A percentile compares a stretch with the other conserved stretches of the same genome.
Evolutionary conservation across 2,113 vertebrate species (phyloP).

Genomic region (Engystomops pustulosus): DNA sequence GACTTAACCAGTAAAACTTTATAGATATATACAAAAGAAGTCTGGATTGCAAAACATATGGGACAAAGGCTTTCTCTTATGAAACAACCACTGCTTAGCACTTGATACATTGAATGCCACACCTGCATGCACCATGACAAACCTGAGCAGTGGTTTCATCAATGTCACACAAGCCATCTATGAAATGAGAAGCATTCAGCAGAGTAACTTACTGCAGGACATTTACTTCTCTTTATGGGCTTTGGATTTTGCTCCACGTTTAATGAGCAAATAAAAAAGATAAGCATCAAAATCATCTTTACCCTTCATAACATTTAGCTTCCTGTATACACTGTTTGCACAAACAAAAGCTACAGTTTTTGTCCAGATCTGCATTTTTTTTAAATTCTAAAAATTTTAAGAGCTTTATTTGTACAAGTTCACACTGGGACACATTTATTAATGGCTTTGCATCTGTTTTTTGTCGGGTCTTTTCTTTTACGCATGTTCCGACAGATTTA

Average conservation of each 20-base stretch:
- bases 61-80: slow-evolving; percentile 48
- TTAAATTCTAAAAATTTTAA: neutral
- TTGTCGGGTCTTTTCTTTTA: no score
- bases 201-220: slow-evolving; percentile 8
- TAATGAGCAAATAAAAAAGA: slow-evolving; percentile 51
- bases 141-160: slow-evolving; percentile 2
- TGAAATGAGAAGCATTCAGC: slow-evolving; percentile 41
- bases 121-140: slow-evolving; percentile 11
- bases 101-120: slow-evolving; percentile 22
- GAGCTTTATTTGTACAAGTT: slow-evolving; percentile 11
- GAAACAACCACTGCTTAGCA: neutral
- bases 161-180: slow-evolving; percentile 4
- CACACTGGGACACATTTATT: no score
- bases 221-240: slow-evolving; percentile 31
- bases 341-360: slow-evolving; percentile 27
- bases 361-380: neutral
- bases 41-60: slow-evolving; percentile 43
- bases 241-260: slow-evolving; percentile 12
- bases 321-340: slow-evolving; percentile 12
- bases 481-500: no score
- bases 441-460: no score
- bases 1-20: slow-evolving; percentile 35
- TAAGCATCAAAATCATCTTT: slow-evolving; percentile 39
- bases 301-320: slow-evolving; percentile 47
- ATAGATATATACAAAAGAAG: slow-evolving; percentile 34